Base-by-base conservation (phyloP, 2,888 invertebrate genomes). In the Drosophila incognita region DNA sequence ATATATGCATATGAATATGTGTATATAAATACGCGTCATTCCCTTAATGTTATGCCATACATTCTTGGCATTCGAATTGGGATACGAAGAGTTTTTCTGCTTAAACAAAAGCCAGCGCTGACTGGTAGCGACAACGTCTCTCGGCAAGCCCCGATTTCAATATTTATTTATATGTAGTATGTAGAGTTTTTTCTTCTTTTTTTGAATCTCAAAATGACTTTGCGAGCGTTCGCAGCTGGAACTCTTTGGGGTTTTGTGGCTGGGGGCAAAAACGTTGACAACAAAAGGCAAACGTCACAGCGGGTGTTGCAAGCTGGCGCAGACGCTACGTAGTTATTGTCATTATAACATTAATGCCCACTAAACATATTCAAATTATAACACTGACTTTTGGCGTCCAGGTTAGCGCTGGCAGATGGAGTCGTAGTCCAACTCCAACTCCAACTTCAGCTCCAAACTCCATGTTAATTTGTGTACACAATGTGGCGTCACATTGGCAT, bases 401-500 rank as follows among this genome's bases (percentile, higher is more conserved):
- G 72, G 56, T 76, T 59, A 65, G 49, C 60, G 18, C 15, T 24
- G 33, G 29, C 15, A 40, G 60, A 27, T 15, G 29, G 49, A 67
- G 49, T 59, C 58, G 35, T 36, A 51, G 42, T 51, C 66, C 56
- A 40, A 42, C 40, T 70, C 38, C 70, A 29, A 46, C 36, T 71
- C 38, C 71, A 33, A 29, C 42, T 63, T 42, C 62, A 40, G 8
- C 53, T 73, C 13, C 65, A 61, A 54, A 11, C 54, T 66, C 51
- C 70, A 83, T 88, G 82, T 81, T 87, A 89, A 82, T 89, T 89
- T 89, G 90, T 91, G 84, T 89, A 87, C 83, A 83, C 90, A 91
- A 89, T 87, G 90, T 91, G 92, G 92, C 91, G 91, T 91, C 91
- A 92, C 92, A 91, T 92, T 89, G 91, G 91, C 89, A 92, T 91